Conservation (phyloP, 2,888 invertebrate species). For the Ophonus ardosiacus region DNA sequence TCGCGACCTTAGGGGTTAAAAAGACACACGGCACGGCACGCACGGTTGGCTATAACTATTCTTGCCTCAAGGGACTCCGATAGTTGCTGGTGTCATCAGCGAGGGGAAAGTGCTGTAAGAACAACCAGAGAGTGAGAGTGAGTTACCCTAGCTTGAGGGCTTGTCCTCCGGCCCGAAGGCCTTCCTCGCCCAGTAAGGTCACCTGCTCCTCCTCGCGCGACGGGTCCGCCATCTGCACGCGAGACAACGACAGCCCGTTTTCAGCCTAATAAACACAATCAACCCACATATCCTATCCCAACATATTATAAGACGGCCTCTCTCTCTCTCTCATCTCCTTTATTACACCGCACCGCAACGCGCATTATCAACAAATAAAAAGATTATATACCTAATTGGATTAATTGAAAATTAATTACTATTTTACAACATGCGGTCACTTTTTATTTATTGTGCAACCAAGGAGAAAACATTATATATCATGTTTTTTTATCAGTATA, state of each 20-base stretch:
- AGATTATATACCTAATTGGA: background rate
- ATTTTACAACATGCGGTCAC: no score
- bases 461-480: background rate
- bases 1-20: conserved; percentile 1
- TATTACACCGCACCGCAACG: background rate
- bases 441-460: background rate
- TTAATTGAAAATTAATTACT: no score
- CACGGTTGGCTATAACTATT: background rate
- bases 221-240: conserved; percentile 96
- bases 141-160: conserved; percentile 98
- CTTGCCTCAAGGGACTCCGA: conserved; percentile 89
- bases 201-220: conserved; percentile 97
- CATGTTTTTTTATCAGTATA: background rate
- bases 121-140: conserved; percentile 75
- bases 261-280: conserved; percentile 85
- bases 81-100: conserved; percentile 84
- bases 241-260: conserved; percentile 76
- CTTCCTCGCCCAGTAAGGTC: conserved; percentile 97
- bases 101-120: conserved; percentile 88
- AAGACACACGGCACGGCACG: conserved; percentile 49
- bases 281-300: conserved; percentile 69
- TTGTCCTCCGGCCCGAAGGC: conserved; percentile 95
- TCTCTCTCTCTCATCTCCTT: background rate
- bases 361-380: background rate
- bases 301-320: background rate